Percentiles rank a stretch among this genome's conserved stretches.
Conservation (phyloP, 2,888 invertebrate species). For the Drosophila austrosaltans region DNA sequence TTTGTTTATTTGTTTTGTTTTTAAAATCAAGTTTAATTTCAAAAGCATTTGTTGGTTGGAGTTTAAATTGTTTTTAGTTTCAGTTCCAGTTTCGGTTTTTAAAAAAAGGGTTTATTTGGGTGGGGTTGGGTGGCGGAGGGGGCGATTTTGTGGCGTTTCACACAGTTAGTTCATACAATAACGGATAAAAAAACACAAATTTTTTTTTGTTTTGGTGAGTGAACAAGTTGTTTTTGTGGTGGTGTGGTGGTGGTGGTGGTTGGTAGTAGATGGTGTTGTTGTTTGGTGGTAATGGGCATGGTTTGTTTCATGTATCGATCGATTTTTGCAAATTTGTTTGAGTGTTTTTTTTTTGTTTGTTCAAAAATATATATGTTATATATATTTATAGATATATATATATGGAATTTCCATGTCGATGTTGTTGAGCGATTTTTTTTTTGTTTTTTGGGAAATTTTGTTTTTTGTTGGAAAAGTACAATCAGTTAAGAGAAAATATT, state of each 20-base stretch:
- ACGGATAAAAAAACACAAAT: conserved; percentile 26
- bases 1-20: conserved; percentile 1
- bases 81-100: conserved; percentile 48
- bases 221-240: conserved; percentile 19
- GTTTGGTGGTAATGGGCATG: conserved; percentile 48
- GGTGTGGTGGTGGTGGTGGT: conserved; percentile 14
- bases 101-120: conserved; percentile 18
- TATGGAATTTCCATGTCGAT: conserved; percentile 76
- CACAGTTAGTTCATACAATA: conserved; percentile 66
- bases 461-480: conserved; percentile 65
- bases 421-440: conserved; percentile 77
- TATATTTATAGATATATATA: conserved; percentile 25
- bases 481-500: conserved; percentile 79
- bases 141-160: conserved; percentile 3
- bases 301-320: conserved; percentile 28
- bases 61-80: conserved; percentile 62
- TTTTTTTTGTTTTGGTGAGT: conserved; percentile 47
- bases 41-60: conserved; percentile 48
- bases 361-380: conserved; percentile 52
- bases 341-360: conserved; percentile 38
- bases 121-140: conserved; percentile 12
- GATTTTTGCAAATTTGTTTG: conserved; percentile 44
- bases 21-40: conserved; percentile 65
- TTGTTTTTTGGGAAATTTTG: conserved; percentile 51
- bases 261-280: conserved; percentile 6